Percentiles rank a stretch among this genome's conserved stretches.
Conservation (phyloP, 2,797 vertebrate species). For the Oreochromis mossambicus region DNA sequence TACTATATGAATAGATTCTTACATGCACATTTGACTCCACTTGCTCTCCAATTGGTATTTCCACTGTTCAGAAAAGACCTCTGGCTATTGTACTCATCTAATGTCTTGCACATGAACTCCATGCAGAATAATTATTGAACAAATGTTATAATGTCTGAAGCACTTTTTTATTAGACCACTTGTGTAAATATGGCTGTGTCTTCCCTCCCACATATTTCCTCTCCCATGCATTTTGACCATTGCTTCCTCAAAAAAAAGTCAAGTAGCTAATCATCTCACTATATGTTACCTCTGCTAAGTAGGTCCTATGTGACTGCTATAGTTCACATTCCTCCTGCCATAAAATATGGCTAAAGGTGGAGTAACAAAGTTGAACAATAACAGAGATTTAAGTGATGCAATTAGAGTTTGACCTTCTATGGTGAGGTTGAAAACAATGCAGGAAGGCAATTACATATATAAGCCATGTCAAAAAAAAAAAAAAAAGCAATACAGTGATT, state of each 20-base stretch:
- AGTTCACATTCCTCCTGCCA: not conserved
- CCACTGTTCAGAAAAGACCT: not conserved
- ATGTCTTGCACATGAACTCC: not conserved
- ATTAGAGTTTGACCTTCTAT: not conserved
- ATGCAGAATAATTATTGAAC: not conserved
- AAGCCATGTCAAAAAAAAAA: not conserved
- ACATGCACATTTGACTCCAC: not conserved
- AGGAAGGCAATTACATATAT: not conserved
- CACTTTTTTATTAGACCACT: not conserved
- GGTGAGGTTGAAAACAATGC: not conserved
- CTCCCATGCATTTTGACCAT: not conserved
- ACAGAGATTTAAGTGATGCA: conserved; percentile 7
- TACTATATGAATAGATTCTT: not conserved
- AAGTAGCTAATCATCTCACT: not conserved
- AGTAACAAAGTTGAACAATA: not conserved
- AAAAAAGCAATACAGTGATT: not conserved
- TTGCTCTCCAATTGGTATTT: not conserved
- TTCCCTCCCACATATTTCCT: not conserved
- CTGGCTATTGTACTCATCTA: not conserved
- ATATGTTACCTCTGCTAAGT: not conserved
- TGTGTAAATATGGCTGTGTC: not conserved
- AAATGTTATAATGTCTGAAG: not conserved
- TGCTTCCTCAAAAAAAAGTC: not conserved
- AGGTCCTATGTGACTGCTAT: not conserved
- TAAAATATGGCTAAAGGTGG: not conserved